Conservation (phyloP, 2,113 vertebrate species). For the Danionella cerebrum region DNA sequence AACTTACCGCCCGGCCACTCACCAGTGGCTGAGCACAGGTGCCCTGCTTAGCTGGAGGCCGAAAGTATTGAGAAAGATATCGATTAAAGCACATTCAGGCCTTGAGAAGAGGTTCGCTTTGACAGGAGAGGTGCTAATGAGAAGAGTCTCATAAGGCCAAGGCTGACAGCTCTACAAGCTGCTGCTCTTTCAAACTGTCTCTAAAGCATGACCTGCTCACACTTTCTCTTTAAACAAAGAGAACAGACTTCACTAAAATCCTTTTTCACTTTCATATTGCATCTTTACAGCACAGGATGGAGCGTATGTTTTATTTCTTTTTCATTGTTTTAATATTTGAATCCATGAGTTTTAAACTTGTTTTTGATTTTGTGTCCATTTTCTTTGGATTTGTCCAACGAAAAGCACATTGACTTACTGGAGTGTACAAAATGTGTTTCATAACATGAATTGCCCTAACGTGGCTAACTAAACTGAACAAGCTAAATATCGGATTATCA, state of each 20-base stretch:
- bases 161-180: slow-evolving; percentile 36
- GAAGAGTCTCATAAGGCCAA: slow-evolving; percentile 33
- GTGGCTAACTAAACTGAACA: too few relatives aligned
- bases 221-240: slow-evolving; percentile 25
- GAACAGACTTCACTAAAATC: background rate
- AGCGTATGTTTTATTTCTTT: too few relatives aligned
- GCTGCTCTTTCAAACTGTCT: slow-evolving; percentile 25
- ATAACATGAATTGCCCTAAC: too few relatives aligned
- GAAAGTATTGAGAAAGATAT: background rate
- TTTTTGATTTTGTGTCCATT: too few relatives aligned
- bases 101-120: slow-evolving; percentile 27
- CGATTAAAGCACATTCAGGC: slow-evolving; percentile 18
- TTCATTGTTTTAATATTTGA: too few relatives aligned
- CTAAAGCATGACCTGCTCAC: background rate
- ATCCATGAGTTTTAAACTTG: too few relatives aligned
- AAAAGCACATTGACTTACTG: too few relatives aligned
- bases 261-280: background rate
- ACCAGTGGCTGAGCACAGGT: background rate
- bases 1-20: too few relatives aligned
- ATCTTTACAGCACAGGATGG: too few relatives aligned
- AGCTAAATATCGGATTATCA: too few relatives aligned
- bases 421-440: too few relatives aligned
- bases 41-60: background rate
- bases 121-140: slow-evolving; percentile 39
- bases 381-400: too few relatives aligned